These are phyloP conservation scores for Acanthosepion esculentum DNA, from an alignment of 2,888 invertebrate genomes.

Conservation along the genomic window DNA sequence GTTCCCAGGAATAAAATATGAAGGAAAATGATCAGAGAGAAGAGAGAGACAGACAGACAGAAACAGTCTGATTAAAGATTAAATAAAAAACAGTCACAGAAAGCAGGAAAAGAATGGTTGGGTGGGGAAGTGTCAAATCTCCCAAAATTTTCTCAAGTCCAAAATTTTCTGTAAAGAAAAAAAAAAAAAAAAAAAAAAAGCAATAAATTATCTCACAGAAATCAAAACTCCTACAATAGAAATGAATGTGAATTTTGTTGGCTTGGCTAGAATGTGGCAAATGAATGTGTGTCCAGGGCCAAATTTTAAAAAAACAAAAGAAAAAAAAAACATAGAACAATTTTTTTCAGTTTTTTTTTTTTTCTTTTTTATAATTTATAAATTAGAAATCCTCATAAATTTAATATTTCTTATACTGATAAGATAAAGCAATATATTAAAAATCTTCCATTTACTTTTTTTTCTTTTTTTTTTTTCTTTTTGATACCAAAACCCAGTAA, in stretches of 20 bases:
- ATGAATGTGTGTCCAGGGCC: background rate
- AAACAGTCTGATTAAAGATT: background rate
- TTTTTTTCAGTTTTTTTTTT: background rate
- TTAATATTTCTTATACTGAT: background rate
- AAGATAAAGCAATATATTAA: background rate
- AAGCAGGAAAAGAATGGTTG: background rate
- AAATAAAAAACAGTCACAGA: background rate
- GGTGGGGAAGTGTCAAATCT: background rate
- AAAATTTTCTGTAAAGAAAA: background rate
- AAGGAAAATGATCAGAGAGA: background rate
- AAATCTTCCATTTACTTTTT: background rate
- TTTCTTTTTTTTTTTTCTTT: background rate
- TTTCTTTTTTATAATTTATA: conserved; percentile 20
- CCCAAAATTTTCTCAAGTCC: background rate
- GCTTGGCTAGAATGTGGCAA: conserved; percentile 1
- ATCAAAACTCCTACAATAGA: background rate
- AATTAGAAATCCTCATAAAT: background rate
- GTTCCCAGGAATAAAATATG: background rate
- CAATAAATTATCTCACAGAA: background rate
- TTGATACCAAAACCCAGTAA: background rate
- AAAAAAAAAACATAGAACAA: background rate
- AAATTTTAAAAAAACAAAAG: background rate
- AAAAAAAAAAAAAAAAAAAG: background rate
- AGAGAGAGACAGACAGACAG: background rate
- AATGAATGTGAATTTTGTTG: background rate